Evolutionary conservation across 2,797 vertebrate genomes (phyloP).

Genomic region (Dipus sagitta): DNA sequence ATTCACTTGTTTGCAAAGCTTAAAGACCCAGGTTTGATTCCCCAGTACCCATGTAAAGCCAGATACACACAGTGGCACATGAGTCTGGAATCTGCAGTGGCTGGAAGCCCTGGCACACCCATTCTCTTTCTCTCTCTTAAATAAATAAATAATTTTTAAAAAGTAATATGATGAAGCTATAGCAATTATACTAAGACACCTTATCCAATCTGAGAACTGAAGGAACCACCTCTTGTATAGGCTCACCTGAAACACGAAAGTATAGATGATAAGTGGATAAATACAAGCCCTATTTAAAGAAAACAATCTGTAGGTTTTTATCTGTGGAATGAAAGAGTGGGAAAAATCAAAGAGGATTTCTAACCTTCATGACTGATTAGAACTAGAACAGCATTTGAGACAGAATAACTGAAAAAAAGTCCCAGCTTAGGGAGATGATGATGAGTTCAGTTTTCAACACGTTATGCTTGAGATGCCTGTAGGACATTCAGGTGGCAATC

Average conservation of each 20-base stretch:
- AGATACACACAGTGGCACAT: no score
- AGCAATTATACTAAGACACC: background rate
- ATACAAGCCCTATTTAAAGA: conserved; percentile 2
- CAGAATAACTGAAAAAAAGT: background rate
- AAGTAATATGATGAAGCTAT: background rate
- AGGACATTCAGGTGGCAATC: conserved; percentile 61
- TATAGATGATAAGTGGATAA: background rate
- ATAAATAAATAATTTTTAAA: no score
- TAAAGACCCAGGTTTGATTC: no score
- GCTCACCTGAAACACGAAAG: background rate
- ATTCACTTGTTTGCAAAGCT: no score
- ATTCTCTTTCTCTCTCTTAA: no score
- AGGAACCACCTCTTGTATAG: background rate
- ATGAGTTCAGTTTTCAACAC: conserved; percentile 56
- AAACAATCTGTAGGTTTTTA: background rate
- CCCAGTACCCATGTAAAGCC: no score
- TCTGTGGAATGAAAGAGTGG: conserved; percentile 1
- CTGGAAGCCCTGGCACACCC: no score
- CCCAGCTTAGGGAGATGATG: background rate
- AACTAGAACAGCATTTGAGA: conserved; percentile 16
- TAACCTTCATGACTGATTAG: conserved; percentile 6
- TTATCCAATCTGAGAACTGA: background rate
- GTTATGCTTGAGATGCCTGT: conserved; percentile 49
- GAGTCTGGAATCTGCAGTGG: no score
- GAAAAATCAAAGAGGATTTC: conserved; percentile 52